Base-by-base conservation (phyloP, 2,797 vertebrate species). In the Aulostomus chinensis region DNA sequence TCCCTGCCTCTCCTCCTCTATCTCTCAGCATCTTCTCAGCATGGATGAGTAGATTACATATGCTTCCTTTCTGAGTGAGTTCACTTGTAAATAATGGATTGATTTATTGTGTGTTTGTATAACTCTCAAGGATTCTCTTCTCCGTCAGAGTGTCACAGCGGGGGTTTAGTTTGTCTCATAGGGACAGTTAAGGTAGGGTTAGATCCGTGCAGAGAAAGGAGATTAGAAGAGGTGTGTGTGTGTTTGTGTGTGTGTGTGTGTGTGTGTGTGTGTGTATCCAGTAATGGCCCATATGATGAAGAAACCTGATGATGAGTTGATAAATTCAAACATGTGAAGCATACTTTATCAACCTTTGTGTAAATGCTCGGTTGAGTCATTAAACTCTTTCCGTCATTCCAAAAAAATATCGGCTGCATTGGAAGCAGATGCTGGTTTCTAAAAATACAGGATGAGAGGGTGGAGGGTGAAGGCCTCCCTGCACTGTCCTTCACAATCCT, bases 21-120 rank as follows among this genome's bases (percentile, higher is more conserved):
- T 51, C 66, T 70, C 80, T 59, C 83, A 80, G 75, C 77, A 81
- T 81, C 82, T 67, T 81, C 84, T 73, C 81, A 86, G 83, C 80
- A 86, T 85, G 83, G 86, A 88, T 85, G 86, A 85, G 84, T 81
- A 86, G 73, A 84, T 86, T 88, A 88, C 87, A 88, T 86, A 85
- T 88, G 87, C 83, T 85, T 77, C 76, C 78, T 88, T 84, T 86
- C 88, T 81, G 86, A 88, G 85, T 84, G 80, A 88, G 75, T 85
- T 89, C 85, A 83, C 81, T 86, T 54, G 76, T 84, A 85, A 86
- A 88, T 85, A 85, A 86, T 81, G 84, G 76, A 86, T 83, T 85
- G 81, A 86, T 86, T 85, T 84, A 86, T 82, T 80, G 80, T 83
- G 72, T 66, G 64, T 82, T 82, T 81, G 72, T 63, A 65, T 66